phyloP scores from a whole-genome alignment of 2,113 vertebrate genomes.

The Microcebus murinus region DNA sequence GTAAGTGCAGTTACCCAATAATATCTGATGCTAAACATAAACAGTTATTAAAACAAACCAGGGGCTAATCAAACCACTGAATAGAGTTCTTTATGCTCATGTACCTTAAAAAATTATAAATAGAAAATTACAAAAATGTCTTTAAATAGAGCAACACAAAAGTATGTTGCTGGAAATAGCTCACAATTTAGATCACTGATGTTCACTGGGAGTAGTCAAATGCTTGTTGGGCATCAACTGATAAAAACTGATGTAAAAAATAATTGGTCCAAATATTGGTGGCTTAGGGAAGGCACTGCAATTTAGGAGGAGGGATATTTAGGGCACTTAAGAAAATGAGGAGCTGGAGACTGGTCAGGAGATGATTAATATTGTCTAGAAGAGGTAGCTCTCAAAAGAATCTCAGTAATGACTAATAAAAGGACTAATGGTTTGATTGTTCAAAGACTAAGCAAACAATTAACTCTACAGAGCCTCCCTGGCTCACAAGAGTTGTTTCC shows the following conservation, averaged over 20 bases:
- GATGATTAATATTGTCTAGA: not conserved
- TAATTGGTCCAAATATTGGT: not conserved
- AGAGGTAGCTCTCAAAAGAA: not conserved
- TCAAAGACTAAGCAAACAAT: constrained; percentile 10
- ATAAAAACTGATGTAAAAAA: constrained; percentile 54
- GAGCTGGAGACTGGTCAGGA: not conserved
- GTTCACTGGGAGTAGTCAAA: not conserved
- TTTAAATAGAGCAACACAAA: not conserved
- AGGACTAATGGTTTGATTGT: not conserved
- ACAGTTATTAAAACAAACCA: constrained; percentile 43
- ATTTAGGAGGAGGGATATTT: not conserved
- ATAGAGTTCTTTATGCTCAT: not conserved
- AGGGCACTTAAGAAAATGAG: not conserved
- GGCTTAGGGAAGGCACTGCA: not conserved
- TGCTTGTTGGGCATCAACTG: not conserved
- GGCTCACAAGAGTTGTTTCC: not conserved
- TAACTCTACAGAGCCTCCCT: not conserved
- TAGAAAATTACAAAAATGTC: constrained; percentile 44
- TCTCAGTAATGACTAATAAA: not conserved
- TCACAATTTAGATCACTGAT: not conserved
- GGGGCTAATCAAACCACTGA: constrained; percentile 5
- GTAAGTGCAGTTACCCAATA: constrained; percentile 3
- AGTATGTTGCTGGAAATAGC: constrained; percentile 5
- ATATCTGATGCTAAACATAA: not conserved
- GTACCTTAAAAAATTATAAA: constrained; percentile 40